Evolutionary conservation across 2,113 vertebrate species (phyloP).

Genomic region (Spilogale gracilis): DNA sequence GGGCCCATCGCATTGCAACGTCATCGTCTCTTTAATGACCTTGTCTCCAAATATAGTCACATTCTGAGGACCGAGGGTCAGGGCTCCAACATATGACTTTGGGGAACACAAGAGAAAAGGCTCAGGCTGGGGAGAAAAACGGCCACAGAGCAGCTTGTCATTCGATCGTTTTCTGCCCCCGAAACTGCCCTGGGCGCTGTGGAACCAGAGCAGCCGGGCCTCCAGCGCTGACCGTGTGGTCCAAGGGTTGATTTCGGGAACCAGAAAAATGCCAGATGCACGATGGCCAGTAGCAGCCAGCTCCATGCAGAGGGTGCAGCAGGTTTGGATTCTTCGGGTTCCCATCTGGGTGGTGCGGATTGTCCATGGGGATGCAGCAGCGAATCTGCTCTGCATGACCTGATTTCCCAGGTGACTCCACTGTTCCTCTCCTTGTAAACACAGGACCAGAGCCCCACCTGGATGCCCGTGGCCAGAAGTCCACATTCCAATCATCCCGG

Average conservation of each 20-base stretch:
- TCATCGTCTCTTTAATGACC: too few species aligned
- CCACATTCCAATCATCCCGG: accelerated
- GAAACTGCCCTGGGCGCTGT: accelerated
- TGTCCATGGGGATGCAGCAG: accelerated
- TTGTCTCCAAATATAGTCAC: not conserved
- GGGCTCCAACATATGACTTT: not conserved
- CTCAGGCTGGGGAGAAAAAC: accelerated
- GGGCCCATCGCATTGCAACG: too few species aligned
- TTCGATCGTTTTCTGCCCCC: not conserved
- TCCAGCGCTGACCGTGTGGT: accelerated
- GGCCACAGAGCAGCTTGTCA: accelerated
- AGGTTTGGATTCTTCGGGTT: accelerated
- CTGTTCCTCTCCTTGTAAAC: not conserved
- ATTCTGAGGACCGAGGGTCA: not conserved
- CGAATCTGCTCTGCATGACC: accelerated
- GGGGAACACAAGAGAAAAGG: accelerated
- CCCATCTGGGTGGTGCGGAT: accelerated
- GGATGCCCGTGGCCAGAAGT: accelerated
- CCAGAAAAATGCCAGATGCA: accelerated
- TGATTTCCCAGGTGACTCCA: accelerated
- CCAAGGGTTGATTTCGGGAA: accelerated
- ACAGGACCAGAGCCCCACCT: accelerated
- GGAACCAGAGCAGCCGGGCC: accelerated
- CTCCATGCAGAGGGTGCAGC: accelerated
- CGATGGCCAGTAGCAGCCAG: accelerated